Base-by-base conservation (phyloP, 2,888 invertebrate genomes). In the Spisula solida region DNA sequence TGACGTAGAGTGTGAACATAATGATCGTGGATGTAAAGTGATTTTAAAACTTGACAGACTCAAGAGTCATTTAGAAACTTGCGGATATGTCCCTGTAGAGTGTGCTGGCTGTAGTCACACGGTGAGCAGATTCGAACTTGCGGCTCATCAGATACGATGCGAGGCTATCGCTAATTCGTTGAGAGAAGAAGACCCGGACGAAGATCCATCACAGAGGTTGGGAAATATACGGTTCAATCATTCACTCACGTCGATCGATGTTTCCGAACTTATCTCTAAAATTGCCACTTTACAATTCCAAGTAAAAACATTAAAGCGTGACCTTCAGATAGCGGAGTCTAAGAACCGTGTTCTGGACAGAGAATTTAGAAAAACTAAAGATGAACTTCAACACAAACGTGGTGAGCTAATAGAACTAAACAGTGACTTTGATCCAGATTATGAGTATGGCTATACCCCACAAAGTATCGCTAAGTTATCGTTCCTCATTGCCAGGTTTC, bases 151-250 rank as follows among this genome's bases (percentile, higher is more conserved):
- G 85, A 93, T 95, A 70, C 82, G 92, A 20, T 96, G 96, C 85
- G 93, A 94, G n/a, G 95, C 93, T 16, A 95, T 96, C 29, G 97
- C 98, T 97, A 97, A 98, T 97, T 97, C 94, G 0, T 82, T 95
- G 29, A 81, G 88, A 14, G 94, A 94, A 29, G 94, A 94, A 10
- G 90, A 92, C 56, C 56, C 10, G 2, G 89, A 88, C 14, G 47
- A 29, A 20, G n/a, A 60, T n/a, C 81, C 90, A 6, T 82, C 88
- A 25, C 86, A 89, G 31, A 55, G 92, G 31, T 82, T 93, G 6
- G 84, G 91, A 14, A 87, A 82, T 55, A 75, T 91, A 41, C 90
- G 91, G 1, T 90, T 88, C 66, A 92, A 88, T 55, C 89, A 92
- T 60, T 86, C 91, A 29, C 85, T 93, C 34, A 93, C 92, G 0